Percentiles rank a stretch among this genome's conserved stretches.
These are phyloP conservation scores for Lindbergichthys nudifrons DNA, from an alignment of 2,797 vertebrate genomes.

Conservation along the genomic window DNA sequence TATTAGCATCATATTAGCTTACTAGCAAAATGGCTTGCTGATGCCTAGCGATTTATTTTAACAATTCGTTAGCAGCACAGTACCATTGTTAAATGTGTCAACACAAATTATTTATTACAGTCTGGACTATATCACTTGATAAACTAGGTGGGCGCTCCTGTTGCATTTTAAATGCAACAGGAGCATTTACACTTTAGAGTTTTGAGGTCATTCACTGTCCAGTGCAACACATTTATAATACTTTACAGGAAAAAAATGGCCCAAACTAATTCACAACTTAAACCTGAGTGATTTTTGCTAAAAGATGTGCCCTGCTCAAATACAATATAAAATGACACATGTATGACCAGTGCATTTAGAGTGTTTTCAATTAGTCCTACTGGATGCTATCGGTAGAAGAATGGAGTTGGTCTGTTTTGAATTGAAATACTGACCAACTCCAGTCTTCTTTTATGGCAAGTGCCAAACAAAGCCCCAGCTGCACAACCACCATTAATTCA, in stretches of 20 bases:
- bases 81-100: constrained; percentile 19
- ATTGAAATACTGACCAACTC: neutral
- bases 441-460: neutral
- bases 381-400: neutral
- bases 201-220: neutral
- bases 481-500: neutral
- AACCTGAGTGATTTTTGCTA: neutral
- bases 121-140: constrained; percentile 8
- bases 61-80: constrained; percentile 9
- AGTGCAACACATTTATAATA: neutral
- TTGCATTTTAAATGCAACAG: neutral
- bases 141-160: constrained; percentile 7
- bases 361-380: no score
- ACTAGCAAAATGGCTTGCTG: constrained; percentile 5
- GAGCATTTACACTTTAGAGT: neutral
- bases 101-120: constrained; percentile 12
- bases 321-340: no score
- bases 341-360: neutral
- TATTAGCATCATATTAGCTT: constrained; percentile 34
- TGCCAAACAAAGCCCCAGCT: neutral
- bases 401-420: no score
- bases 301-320: neutral
- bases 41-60: constrained; percentile 18
- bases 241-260: constrained; percentile 1
- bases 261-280: neutral